These are phyloP conservation scores for Glandiceps talaboti DNA, from an alignment of 53 echinoderm and acorn worm species.

Conservation along the genomic window DNA sequence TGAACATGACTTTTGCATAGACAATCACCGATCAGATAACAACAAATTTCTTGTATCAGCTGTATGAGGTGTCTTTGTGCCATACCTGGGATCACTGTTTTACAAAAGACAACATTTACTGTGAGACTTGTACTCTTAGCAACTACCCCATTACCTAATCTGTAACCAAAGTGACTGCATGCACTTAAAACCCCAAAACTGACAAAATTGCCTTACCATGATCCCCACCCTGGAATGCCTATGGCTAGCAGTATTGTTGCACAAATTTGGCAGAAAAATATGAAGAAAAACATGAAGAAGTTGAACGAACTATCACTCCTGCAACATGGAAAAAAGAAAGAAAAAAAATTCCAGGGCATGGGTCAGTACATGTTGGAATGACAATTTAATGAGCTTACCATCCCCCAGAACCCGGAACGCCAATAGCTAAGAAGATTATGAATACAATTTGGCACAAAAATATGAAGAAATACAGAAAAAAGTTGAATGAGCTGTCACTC, in stretches of 20 bases:
- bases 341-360: not conserved
- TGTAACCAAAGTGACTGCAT: not conserved
- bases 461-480: slow-evolving; percentile 96
- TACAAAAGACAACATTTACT: no score
- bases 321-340: not conserved
- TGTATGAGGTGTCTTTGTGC: no score
- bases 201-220: slow-evolving; percentile 42
- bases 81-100: no score
- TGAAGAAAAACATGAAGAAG: slow-evolving; percentile 49
- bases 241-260: slow-evolving; percentile 68
- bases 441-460: slow-evolving; percentile 86
- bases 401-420: slow-evolving; percentile 62
- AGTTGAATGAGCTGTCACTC: slow-evolving; percentile 99
- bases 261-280: slow-evolving; percentile 92
- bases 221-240: slow-evolving; percentile 74
- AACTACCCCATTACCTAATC: no score
- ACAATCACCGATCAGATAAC: no score
- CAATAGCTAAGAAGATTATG: slow-evolving; percentile 71
- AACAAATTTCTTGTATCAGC: no score
- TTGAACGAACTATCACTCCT: not conserved
- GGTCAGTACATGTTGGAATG: not conserved
- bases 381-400: slow-evolving; percentile 37
- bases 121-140: no score
- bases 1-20: no score
- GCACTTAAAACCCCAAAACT: not conserved